phyloP scores from a whole-genome alignment of 2,113 vertebrate genomes.

The Pelodiscus sinensis region DNA sequence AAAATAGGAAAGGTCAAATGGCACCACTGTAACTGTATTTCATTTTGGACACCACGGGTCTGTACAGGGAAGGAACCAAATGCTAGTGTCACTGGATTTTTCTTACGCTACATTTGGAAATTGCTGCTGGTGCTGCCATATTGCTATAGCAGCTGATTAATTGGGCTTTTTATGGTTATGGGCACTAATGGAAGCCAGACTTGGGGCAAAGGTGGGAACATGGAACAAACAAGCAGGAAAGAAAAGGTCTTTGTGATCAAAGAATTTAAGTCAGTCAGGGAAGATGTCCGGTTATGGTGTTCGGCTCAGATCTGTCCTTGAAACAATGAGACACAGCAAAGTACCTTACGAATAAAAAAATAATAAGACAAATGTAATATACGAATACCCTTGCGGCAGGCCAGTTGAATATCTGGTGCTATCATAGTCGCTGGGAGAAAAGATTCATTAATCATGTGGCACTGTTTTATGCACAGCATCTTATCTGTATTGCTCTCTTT shows the following conservation, averaged over 20 bases:
- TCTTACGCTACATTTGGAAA: background rate
- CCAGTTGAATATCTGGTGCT: conserved; percentile 4
- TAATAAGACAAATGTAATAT: background rate
- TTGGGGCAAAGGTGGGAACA: background rate
- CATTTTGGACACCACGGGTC: background rate
- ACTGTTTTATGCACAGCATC: background rate
- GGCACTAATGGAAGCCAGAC: background rate
- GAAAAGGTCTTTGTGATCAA: background rate
- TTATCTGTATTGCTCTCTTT: conserved; percentile 38
- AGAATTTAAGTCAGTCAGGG: background rate
- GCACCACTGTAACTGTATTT: background rate
- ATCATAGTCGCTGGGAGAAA: conserved; percentile 16
- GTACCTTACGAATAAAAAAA: background rate
- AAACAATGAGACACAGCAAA: conserved; percentile 45
- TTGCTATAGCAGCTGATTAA: background rate
- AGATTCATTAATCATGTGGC: conserved; percentile 47
- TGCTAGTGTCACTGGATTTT: conserved; percentile 15
- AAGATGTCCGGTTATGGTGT: conserved; percentile 9
- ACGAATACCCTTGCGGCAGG: background rate
- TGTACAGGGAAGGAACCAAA: background rate
- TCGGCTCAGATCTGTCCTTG: conserved; percentile 51
- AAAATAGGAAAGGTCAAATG: conserved; percentile 2
- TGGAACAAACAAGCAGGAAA: background rate
- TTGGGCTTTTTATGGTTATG: background rate
- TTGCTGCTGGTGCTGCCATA: background rate